Evolutionary conservation across 2,797 vertebrate genomes (phyloP).

Genomic region (Epinephelus malabaricus): DNA sequence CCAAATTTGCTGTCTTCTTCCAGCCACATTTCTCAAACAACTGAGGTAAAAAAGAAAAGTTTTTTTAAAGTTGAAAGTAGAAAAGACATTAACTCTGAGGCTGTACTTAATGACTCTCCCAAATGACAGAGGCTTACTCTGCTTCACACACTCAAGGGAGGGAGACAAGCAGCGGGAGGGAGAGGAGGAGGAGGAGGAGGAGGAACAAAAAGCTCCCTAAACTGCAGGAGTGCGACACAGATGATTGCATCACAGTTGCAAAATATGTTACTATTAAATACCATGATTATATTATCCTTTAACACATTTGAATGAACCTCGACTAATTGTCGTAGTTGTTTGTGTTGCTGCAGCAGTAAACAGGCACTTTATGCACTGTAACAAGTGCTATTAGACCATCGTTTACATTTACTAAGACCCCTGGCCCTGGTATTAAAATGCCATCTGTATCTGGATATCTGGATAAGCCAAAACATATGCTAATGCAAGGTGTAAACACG

Average conservation of each 20-base stretch:
- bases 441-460: conserved; percentile 40
- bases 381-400: conserved; percentile 27
- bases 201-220: conserved; percentile 41
- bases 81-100: conserved; percentile 59
- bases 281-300: conserved; percentile 16
- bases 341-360: conserved; percentile 27
- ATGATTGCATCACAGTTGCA: conserved; percentile 48
- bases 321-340: conserved; percentile 22
- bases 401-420: conserved; percentile 32
- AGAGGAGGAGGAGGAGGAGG: conserved; percentile 1
- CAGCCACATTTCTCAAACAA: conserved; percentile 33
- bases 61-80: conserved; percentile 47
- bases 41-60: conserved; percentile 49
- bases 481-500: conserved; percentile 39
- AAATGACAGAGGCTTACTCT: conserved; percentile 62
- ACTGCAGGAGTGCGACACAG: conserved; percentile 51
- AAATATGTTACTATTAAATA: conserved; percentile 40
- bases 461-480: conserved; percentile 31
- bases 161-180: conserved; percentile 44
- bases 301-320: conserved; percentile 33
- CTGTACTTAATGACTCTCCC: conserved; percentile 69
- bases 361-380: conserved; percentile 24
- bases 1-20: conserved; percentile 38
- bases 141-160: conserved; percentile 52
- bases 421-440: conserved; percentile 31